A percentile compares a stretch with the other conserved stretches of the same genome.
Conservation (phyloP, 2,888 invertebrate genomes). For the Sminthurinus aureus region DNA sequence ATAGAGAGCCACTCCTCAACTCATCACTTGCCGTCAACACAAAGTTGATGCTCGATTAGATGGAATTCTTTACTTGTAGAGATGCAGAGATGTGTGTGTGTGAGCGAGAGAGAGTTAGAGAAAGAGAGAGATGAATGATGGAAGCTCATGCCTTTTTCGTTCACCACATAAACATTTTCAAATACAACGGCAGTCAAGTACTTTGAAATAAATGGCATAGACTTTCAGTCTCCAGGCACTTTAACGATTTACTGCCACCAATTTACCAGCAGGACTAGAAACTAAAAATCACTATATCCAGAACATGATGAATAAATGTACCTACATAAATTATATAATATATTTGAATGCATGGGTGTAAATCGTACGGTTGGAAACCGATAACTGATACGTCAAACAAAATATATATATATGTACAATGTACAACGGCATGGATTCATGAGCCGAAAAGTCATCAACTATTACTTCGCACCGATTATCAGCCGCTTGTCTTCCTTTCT, state of each 20-base stretch:
- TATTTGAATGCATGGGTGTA: too few species aligned
- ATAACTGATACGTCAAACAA: too few species aligned
- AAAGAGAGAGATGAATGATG: neutral
- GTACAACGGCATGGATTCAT: neutral
- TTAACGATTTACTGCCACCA: neutral
- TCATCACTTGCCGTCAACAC: constrained; percentile 25
- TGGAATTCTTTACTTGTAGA: constrained; percentile 17
- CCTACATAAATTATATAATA: too few species aligned
- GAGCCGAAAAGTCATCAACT: constrained; percentile 25
- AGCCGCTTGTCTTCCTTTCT: neutral
- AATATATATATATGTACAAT: too few species aligned
- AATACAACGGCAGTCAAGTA: neutral
- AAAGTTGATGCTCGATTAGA: constrained; percentile 26
- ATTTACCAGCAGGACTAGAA: neutral
- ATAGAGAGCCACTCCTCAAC: constrained; percentile 11
- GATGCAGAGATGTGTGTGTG: neutral
- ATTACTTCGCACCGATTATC: neutral
- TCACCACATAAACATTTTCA: constrained; percentile 1
- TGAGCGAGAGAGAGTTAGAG: too few species aligned
- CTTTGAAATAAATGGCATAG: constrained; percentile 5
- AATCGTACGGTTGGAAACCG: too few species aligned
- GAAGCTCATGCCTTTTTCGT: neutral
- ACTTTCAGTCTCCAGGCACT: constrained; percentile 18
- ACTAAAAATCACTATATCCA: neutral
- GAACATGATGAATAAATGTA: too few species aligned